Conservation (phyloP, 2,113 vertebrate genomes). For the Bungarus multicinctus region DNA sequence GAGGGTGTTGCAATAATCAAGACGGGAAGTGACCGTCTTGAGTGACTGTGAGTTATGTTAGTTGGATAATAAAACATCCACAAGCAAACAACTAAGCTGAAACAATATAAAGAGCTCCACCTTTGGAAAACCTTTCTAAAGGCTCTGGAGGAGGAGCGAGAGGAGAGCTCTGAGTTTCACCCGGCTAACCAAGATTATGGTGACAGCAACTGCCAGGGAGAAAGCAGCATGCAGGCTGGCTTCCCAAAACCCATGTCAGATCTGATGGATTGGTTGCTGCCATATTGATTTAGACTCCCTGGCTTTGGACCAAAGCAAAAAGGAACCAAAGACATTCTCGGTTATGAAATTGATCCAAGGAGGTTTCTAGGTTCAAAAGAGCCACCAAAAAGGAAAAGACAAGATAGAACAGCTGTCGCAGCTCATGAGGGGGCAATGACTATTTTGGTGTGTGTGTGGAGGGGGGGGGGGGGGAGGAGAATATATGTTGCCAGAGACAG, state of each 20-base stretch:
- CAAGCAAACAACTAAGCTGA: neutral
- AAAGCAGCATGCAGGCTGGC: rapidly evolving
- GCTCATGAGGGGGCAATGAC: neutral
- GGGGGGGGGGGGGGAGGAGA: neutral
- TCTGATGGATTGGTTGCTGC: neutral
- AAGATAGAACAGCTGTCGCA: neutral
- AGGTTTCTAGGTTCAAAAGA: neutral
- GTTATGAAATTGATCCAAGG: neutral
- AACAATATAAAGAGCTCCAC: neutral
- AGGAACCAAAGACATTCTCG: neutral
- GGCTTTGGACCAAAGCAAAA: slow-evolving; percentile 14
- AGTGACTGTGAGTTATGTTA: no score
- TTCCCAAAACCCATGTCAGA: neutral
- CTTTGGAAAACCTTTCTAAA: neutral
- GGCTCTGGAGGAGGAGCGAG: rapidly evolving
- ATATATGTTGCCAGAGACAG: neutral
- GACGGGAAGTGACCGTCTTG: no score
- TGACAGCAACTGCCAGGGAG: neutral
- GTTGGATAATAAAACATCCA: neutral
- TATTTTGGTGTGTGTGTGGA: neutral
- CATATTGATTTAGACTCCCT: slow-evolving; percentile 6
- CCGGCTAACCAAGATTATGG: rapidly evolving
- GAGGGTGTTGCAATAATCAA: no score
- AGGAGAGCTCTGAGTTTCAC: rapidly evolving
- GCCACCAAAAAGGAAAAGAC: neutral